phyloP scores from a whole-genome alignment of 2,888 invertebrate species.

The Allygus modestus region DNA sequence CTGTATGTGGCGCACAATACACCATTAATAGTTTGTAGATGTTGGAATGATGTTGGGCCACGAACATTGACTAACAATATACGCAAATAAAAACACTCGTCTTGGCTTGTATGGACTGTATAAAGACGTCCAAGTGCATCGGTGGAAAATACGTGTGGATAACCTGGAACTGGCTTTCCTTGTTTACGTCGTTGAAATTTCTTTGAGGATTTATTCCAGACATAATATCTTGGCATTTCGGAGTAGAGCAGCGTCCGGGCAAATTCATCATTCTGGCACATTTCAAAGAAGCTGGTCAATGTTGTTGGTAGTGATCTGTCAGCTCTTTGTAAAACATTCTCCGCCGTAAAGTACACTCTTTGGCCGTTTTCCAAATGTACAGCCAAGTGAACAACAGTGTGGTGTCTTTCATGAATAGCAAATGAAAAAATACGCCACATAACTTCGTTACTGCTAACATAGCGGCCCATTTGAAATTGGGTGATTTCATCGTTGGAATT shows the following conservation, averaged over 20 bases:
- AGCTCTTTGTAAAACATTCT: slow-evolving; percentile 64
- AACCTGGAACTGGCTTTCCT: slow-evolving; percentile 60
- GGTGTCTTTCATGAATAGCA: slow-evolving; percentile 71
- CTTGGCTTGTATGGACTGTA: slow-evolving; percentile 69
- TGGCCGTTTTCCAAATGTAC: slow-evolving; percentile 72
- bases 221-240: slow-evolving; percentile 68
- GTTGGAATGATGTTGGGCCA: slow-evolving; percentile 72
- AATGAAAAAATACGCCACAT: slow-evolving; percentile 67
- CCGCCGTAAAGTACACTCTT: slow-evolving; percentile 69
- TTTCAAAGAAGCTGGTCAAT: slow-evolving; percentile 69
- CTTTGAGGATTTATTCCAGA: slow-evolving; percentile 67
- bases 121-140: slow-evolving; percentile 70
- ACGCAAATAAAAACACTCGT: slow-evolving; percentile 70
- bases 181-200: slow-evolving; percentile 66
- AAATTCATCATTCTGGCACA: slow-evolving; percentile 66
- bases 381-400: slow-evolving; percentile 70
- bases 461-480: slow-evolving; percentile 69
- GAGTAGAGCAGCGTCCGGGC: slow-evolving; percentile 67
- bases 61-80: slow-evolving; percentile 68
- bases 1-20: slow-evolving; percentile 72
- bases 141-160: slow-evolving; percentile 66
- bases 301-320: slow-evolving; percentile 64
- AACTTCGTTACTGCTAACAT: slow-evolving; percentile 67
- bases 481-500: slow-evolving; percentile 69
- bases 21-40: slow-evolving; percentile 73